Base-by-base conservation (phyloP, 2,888 invertebrate species). In the Deladenus siricidicola region DNA sequence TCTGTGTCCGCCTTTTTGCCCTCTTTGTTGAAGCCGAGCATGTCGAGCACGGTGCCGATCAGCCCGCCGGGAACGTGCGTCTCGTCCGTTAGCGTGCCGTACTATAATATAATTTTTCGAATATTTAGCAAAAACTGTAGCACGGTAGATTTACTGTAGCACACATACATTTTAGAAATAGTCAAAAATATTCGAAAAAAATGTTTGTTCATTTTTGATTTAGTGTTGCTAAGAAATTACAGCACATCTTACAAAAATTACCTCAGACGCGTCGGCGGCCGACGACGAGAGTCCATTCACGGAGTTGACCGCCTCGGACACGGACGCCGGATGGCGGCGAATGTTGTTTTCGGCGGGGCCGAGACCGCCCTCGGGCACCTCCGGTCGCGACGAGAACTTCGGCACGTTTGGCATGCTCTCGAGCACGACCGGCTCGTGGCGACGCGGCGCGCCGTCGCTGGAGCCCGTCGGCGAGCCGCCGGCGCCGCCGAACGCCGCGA, bases 281-380 rank as follows among this genome's bases (percentile, higher is more conserved):
- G 59, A 62, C 3, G 69, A 69, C 21, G 63, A 60, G 45, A 58
- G 63, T 3, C 49, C 47, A 43, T 53, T 43, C n/a, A n/a, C n/a
- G n/a, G 52, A 19, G 3, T 28, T 23, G 49, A 64, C 67, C 23
- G 70, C 69, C 60, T 71, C 72, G 26, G 73, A 74, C 10, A 73
- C 75, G 26, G 75, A 78, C 30, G 64, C 64, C 43, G 75, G 76
- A n/a, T 71, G 63, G 23, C 73, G 68, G 14, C 73, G 69, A 26
- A 72, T 61, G 24, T 75, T 74, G 24, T 26, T 21, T 28, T 49
- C 44, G 8, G 65, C 64, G 19, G 59, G 63, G 10, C 60, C 60
- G 60, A 77, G 67, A 21, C 78, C 78, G 14, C 77, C 76, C 47
- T 78, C 73, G 48, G 78, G 78, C 17, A 78, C 72, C 59, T 70